phyloP scores from a whole-genome alignment of 2,797 vertebrate species.

The Poecilia gillii region DNA sequence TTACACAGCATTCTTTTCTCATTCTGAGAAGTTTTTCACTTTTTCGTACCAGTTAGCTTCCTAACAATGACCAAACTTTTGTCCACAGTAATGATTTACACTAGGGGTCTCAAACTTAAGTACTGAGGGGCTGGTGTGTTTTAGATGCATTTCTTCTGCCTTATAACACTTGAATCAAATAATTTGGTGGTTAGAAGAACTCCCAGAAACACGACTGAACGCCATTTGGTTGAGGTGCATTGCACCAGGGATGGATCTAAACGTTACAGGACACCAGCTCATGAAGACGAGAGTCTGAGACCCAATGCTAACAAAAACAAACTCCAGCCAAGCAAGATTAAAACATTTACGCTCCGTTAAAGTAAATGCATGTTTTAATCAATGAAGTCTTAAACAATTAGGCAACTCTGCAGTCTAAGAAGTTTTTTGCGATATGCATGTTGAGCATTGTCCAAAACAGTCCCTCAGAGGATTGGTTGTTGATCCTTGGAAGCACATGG shows the following conservation, averaged over 20 bases:
- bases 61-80: neutral
- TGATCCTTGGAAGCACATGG: neutral
- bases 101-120: neutral
- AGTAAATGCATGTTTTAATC: neutral
- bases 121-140: too few species aligned
- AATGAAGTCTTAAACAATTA: neutral
- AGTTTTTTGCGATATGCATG: neutral
- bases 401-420: neutral
- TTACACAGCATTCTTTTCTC: too few species aligned
- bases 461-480: neutral
- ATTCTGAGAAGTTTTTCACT: neutral
- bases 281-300: neutral
- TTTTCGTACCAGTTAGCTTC: neutral
- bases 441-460: neutral
- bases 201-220: neutral
- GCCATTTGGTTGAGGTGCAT: neutral
- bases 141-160: too few species aligned
- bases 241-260: neutral
- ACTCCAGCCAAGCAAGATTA: neutral
- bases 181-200: neutral
- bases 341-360: neutral
- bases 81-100: neutral
- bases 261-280: neutral
- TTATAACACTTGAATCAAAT: too few species aligned
- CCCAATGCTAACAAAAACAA: neutral